A percentile compares a stretch with the other conserved stretches of the same genome.
These are phyloP conservation scores for Cryptocephalus moraei DNA, from an alignment of 2,888 invertebrate genomes.

Conservation along the genomic window DNA sequence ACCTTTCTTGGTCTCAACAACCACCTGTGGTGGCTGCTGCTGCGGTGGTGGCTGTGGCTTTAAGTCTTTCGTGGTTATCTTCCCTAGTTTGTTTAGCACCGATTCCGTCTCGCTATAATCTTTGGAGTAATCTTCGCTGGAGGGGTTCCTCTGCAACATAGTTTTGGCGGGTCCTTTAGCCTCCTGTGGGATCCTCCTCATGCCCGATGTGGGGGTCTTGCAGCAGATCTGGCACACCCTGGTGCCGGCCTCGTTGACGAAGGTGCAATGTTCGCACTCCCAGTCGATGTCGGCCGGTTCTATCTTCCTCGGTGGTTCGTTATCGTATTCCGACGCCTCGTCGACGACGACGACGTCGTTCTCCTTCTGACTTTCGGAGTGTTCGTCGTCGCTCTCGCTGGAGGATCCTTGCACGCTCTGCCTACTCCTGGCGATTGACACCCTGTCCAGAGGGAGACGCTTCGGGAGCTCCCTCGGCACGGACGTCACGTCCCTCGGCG, in stretches of 20 bases:
- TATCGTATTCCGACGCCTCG: slow-evolving; percentile 26
- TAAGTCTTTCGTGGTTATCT: slow-evolving; percentile 20
- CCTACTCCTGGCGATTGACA: slow-evolving; percentile 21
- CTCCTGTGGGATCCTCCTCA: slow-evolving; percentile 10
- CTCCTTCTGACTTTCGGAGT: slow-evolving; percentile 17
- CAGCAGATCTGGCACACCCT: slow-evolving; percentile 80
- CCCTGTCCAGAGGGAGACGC: slow-evolving; percentile 22
- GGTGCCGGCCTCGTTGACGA: slow-evolving; percentile 68
- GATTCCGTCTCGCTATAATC: slow-evolving; percentile 38
- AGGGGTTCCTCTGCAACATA: slow-evolving; percentile 21
- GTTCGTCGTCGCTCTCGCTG: slow-evolving; percentile 27
- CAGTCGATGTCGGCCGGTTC: slow-evolving; percentile 50
- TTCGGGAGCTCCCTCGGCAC: slow-evolving; percentile 28
- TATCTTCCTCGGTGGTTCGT: slow-evolving; percentile 6
- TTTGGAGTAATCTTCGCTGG: slow-evolving; percentile 33
- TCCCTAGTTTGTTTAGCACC: slow-evolving; percentile 30
- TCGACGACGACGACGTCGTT: slow-evolving; percentile 23
- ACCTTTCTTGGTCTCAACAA: slow-evolving; percentile 42
- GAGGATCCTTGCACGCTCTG: slow-evolving; percentile 25
- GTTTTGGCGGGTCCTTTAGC: slow-evolving; percentile 6
- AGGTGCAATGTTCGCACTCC: slow-evolving; percentile 88
- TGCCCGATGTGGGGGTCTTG: slow-evolving; percentile 53
- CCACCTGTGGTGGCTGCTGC: too few species aligned
- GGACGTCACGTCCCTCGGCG: slow-evolving; percentile 25
- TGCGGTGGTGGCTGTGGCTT: background rate